Percentiles rank a stretch among this genome's conserved stretches.
These are phyloP conservation scores for Cheilosia vulpina DNA, from an alignment of 2,888 invertebrate genomes.

Conservation along the genomic window DNA sequence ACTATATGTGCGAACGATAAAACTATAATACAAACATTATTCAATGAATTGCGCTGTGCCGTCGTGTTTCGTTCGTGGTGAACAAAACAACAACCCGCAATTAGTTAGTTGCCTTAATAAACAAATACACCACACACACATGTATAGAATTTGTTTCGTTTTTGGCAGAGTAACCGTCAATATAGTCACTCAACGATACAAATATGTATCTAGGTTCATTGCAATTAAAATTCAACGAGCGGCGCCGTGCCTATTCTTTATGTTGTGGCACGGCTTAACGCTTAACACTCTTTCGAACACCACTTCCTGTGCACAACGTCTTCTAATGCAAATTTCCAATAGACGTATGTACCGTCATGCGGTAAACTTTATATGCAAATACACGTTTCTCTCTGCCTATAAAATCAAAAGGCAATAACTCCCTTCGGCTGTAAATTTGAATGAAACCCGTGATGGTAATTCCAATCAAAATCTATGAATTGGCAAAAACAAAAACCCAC, in stretches of 20 bases:
- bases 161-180: constrained; percentile 19
- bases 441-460: constrained; percentile 36
- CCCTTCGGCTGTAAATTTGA: constrained; percentile 27
- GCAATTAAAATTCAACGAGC: constrained; percentile 51
- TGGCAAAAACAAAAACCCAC: background rate
- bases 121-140: constrained; percentile 6
- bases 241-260: constrained; percentile 1
- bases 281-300: constrained; percentile 6
- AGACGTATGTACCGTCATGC: constrained; percentile 21
- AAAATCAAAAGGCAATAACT: constrained; percentile 42
- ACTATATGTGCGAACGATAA: constrained; percentile 41
- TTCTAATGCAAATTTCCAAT: constrained; percentile 24
- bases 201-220: constrained; percentile 44
- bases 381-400: constrained; percentile 4
- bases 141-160: background rate
- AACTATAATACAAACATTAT: constrained; percentile 54
- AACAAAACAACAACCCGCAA: constrained; percentile 46
- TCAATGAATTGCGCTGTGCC: constrained; percentile 61
- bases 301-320: constrained; percentile 18
- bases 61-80: constrained; percentile 11
- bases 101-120: constrained; percentile 47
- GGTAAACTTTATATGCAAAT: constrained; percentile 13
- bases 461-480: background rate
- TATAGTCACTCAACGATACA: constrained; percentile 11
- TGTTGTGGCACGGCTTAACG: constrained; percentile 15